Evolutionary conservation across 2,113 vertebrate species (phyloP), one percentile per base, ranked within the genome.

Genomic region (Peromyscus californicus): DNA sequence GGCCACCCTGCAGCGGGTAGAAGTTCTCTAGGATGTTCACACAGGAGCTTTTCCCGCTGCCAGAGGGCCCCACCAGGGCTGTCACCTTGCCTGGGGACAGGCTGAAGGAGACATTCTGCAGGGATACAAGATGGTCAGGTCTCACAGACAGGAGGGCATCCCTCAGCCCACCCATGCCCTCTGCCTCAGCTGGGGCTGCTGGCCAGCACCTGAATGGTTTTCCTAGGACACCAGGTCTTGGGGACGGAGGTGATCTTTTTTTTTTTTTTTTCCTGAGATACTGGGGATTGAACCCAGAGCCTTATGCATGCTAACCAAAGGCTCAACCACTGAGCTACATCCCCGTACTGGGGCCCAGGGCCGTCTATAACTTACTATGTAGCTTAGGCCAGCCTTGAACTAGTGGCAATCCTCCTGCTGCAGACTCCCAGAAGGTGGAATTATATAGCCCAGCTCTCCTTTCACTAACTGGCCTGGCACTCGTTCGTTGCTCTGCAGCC

Each of bases 21-120:
- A 99, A 99, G 96, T 99, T 99, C 98, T 99, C 99, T 98, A 99
- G 97, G 93, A 99, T 99, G 98, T 99, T 99, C 98, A 99, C 99
- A 3, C 99, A 99, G 72, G 99, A 99, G 93, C 99, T 99, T 98
- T 99, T 99, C 29, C 99, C 99, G 0, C 99, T 99, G 93, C 99
- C 99, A 0, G 99, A 99, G 13, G 99, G 99, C 22, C 99, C 99
- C 97, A 99, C 99, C 13, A 99, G 98, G 0, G 99, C 99, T 0
- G 99, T 99, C 96, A 99, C 99, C 98, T 99, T 98, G 36, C 99
- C 99, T 0, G 99, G 99, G 70, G 97, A 98, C 82, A 99, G 98
- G 57, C 99, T 99, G 98, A 99, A 99, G 57, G 99, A 99, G 90
- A 99, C 99, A 0, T 99, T 98, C 99, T 99, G 98, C 17, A 97